Percentiles rank a stretch among this genome's conserved stretches.
phyloP scores from a whole-genome alignment of 2,888 invertebrate species.

The Tipula lateralis region DNA sequence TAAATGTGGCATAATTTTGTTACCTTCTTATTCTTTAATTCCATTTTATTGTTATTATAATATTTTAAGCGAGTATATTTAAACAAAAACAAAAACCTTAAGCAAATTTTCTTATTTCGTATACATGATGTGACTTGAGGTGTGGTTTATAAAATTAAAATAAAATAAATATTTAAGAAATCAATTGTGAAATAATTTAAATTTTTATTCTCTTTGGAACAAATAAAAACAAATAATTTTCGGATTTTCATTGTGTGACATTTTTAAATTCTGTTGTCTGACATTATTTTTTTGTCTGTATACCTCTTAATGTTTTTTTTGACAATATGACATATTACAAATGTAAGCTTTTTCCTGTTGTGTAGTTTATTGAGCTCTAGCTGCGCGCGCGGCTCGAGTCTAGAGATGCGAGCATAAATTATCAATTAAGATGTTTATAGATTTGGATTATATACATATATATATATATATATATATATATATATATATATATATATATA shows the following conservation, averaged over 20 bases:
- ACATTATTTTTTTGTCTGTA: not conserved
- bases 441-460: not conserved
- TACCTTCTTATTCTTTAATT: not conserved
- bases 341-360: not conserved
- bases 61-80: not conserved
- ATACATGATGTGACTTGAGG: not conserved
- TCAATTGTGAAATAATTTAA: not conserved
- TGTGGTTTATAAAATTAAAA: not conserved
- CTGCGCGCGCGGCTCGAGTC: not conserved
- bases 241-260: not conserved
- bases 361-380: not conserved
- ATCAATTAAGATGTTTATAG: not conserved
- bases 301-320: not conserved
- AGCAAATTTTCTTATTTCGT: not conserved
- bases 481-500: not conserved
- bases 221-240: not conserved
- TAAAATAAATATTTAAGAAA: not conserved
- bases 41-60: constrained; percentile 19
- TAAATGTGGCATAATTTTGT: not conserved
- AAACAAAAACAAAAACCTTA: not conserved
- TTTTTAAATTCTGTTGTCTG: not conserved
- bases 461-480: not conserved
- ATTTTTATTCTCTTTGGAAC: not conserved
- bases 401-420: not conserved
- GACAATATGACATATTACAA: not conserved